Evolutionary conservation across 2,888 invertebrate genomes (phyloP).

Genomic region (Perdita meconis): DNA sequence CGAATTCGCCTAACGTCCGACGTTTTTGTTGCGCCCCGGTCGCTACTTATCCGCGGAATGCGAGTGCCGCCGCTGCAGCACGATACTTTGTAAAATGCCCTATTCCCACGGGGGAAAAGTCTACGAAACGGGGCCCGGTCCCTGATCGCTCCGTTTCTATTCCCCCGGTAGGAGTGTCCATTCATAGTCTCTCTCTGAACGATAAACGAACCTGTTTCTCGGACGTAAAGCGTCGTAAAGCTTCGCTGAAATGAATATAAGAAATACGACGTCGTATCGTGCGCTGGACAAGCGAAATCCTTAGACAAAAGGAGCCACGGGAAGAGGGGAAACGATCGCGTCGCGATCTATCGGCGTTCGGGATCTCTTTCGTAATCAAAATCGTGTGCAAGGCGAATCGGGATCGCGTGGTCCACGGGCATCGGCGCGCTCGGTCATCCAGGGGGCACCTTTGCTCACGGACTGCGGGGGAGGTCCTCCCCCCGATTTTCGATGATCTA

Average conservation of each 20-base stretch:
- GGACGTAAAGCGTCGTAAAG: not conserved
- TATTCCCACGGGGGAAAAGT: constrained; percentile 60
- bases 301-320: not conserved
- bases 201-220: not conserved
- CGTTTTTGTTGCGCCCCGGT: constrained; percentile 58
- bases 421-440: not conserved
- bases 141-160: constrained; percentile 23
- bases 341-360: constrained; percentile 4
- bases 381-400: constrained; percentile 5
- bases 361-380: constrained; percentile 22
- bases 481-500: constrained; percentile 77
- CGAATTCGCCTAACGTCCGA: constrained; percentile 63
- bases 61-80: constrained; percentile 48
- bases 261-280: not conserved
- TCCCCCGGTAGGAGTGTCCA: constrained; percentile 26
- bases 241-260: not conserved
- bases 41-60: constrained; percentile 55
- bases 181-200: not conserved
- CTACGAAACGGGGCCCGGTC: not conserved
- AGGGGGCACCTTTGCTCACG: constrained; percentile 27
- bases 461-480: constrained; percentile 4
- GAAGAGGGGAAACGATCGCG: not conserved
- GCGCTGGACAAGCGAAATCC: not conserved
- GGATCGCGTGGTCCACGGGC: not conserved
- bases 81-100: constrained; percentile 52